These are phyloP conservation scores for Steatornis caripensis DNA, from an alignment of 2,113 vertebrate genomes.

Conservation along the genomic window DNA sequence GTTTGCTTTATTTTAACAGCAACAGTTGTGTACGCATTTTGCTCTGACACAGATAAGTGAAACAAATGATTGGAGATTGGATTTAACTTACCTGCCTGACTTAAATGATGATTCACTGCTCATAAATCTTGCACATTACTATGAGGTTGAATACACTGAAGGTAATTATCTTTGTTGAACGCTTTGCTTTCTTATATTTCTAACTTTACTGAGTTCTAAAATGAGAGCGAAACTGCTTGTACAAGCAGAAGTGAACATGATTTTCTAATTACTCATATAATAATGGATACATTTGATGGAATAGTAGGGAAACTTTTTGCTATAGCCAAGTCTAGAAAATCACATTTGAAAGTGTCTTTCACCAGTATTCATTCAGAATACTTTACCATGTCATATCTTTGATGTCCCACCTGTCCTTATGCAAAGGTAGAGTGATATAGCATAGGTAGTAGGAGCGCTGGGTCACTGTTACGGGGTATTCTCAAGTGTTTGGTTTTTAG, in stretches of 20 bases:
- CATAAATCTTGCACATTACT: slow-evolving; percentile 42
- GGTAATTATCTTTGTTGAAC: slow-evolving; percentile 13
- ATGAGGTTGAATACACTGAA: neutral
- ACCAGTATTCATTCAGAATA: neutral
- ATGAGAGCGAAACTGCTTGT: neutral
- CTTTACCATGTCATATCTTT: neutral
- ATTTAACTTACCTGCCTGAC: slow-evolving; percentile 56
- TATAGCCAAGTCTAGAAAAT: neutral
- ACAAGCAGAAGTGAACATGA: neutral
- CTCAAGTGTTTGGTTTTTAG: neutral
- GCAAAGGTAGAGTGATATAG: neutral
- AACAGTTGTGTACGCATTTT: slow-evolving; percentile 3
- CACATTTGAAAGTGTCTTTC: neutral
- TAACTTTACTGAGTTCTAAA: neutral
- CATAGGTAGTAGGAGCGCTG: neutral
- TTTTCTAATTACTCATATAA: neutral
- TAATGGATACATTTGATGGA: neutral
- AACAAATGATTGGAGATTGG: slow-evolving; percentile 2
- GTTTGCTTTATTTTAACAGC: slow-evolving; percentile 20
- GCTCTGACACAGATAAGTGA: slow-evolving; percentile 8
- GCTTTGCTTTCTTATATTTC: neutral
- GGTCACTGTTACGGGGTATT: neutral
- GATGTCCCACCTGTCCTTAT: neutral
- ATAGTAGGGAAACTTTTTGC: neutral
- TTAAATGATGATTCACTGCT: slow-evolving; percentile 49